These are phyloP conservation scores for Amphipoea oculea DNA, from an alignment of 2,888 invertebrate genomes.

Conservation along the genomic window DNA sequence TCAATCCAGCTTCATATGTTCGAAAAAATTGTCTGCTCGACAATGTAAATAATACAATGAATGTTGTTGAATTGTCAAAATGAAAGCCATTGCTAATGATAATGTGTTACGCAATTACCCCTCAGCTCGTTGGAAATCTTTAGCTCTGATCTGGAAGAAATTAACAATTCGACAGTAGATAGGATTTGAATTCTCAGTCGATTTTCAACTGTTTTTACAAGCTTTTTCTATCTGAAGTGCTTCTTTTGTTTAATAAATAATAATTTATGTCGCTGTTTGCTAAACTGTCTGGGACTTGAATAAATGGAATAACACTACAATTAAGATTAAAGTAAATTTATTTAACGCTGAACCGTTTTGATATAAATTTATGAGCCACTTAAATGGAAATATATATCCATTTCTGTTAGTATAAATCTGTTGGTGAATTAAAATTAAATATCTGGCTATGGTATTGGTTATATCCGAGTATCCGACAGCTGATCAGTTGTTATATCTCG, in stretches of 20 bases:
- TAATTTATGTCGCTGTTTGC: neutral
- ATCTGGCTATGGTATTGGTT: constrained; percentile 26
- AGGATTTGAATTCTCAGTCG: neutral
- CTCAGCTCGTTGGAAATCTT: neutral
- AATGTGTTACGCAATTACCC: neutral
- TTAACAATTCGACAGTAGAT: neutral
- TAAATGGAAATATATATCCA: constrained; percentile 45
- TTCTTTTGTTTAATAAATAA: constrained; percentile 4
- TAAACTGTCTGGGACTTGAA: neutral
- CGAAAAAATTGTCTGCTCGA: neutral
- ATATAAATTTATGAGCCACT: constrained; percentile 52
- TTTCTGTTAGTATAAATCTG: constrained; percentile 47
- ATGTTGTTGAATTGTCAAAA: neutral
- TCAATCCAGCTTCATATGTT: neutral
- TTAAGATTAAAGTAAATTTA: constrained; percentile 38
- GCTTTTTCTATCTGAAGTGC: neutral
- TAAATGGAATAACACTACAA: constrained; percentile 25
- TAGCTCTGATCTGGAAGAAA: neutral
- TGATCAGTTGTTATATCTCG: constrained; percentile 52
- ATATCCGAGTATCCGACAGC: constrained; percentile 42
- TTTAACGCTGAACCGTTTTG: constrained; percentile 26
- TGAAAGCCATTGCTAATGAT: neutral
- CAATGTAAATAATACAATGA: neutral
- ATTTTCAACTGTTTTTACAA: neutral
- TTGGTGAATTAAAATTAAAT: constrained; percentile 45